Base-by-base conservation (phyloP, 2,888 invertebrate species). In the Hemicrepidius hirtus region DNA sequence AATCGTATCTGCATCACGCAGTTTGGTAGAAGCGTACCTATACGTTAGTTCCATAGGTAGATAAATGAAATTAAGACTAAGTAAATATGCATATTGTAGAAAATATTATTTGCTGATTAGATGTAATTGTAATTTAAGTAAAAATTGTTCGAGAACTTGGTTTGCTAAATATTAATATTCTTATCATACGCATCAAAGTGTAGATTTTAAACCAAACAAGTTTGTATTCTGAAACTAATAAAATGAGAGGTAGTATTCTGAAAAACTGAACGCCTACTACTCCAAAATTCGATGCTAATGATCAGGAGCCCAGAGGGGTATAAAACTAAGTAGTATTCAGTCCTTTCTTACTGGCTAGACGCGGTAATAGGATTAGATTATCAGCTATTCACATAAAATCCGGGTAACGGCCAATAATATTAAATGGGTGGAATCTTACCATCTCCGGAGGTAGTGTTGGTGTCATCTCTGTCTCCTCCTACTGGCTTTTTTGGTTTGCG, bases 401-500 rank as follows among this genome's bases (percentile, higher is more conserved):
- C 40, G 57, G 57, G 37, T 37, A 37, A 20, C 66, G 53, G 35
- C 71, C 71, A 71, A 71, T 71, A 60, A 66, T 28, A 32, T 55
- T 16, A 64, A 18, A 50, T 67, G 68, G 68, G 70, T 37, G 65
- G 53, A 28, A 28, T 6, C 80, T 80, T 77, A 86, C 86, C 86
- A 80, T 86, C 86, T 7, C 82, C 79, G 60, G 85, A 82, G 82
- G 86, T 82, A 71, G 80, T 81, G 77, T 84, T 83, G 59, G 83
- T 74, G 82, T 82, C 75, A 18, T 85, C 82, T 50, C 85, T 82
- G 46, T 89, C 89, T 78, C 87, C 88, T 53, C 89, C 91, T n/a
- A 86, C 86, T 9, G 93, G 91, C 84, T 95, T 95, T 86, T 95
- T 95, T 73, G 95, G 95, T 84, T 98, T 98, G 65, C 98, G 91